Conservation (phyloP, 2,797 vertebrate species). For the Agapornis canus region DNA sequence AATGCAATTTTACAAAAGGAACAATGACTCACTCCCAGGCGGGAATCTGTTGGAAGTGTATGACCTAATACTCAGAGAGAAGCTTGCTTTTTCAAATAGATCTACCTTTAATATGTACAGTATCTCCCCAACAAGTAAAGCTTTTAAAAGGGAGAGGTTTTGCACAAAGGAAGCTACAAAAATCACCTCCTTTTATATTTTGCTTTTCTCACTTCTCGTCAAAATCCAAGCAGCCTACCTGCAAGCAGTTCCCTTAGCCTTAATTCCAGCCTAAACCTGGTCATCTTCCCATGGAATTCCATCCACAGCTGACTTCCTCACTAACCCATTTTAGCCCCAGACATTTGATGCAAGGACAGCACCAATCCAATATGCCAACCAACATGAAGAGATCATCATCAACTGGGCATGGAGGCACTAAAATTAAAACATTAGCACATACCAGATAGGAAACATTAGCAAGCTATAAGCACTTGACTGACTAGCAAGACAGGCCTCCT, state of each 20-base stretch:
- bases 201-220: not conserved
- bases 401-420: not conserved
- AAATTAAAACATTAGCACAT: not conserved
- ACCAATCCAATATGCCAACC: not conserved
- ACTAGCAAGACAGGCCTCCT: not conserved
- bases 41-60: constrained; percentile 11
- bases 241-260: not conserved
- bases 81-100: not conserved
- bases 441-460: accelerated
- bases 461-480: not conserved
- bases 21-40: constrained; percentile 59
- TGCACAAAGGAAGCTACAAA: not conserved
- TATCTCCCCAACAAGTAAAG: not conserved
- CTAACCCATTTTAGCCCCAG: not conserved
- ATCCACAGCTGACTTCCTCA: accelerated
- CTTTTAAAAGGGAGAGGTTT: not conserved
- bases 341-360: not conserved
- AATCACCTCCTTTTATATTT: not conserved
- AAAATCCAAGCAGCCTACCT: not conserved
- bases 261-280: not conserved
- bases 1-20: constrained; percentile 37
- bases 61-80: constrained; percentile 48
- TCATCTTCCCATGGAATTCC: not conserved
- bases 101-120: not conserved
- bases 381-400: accelerated